These are phyloP conservation scores for Rynchops niger DNA, from an alignment of 2,113 vertebrate species.

Conservation along the genomic window DNA sequence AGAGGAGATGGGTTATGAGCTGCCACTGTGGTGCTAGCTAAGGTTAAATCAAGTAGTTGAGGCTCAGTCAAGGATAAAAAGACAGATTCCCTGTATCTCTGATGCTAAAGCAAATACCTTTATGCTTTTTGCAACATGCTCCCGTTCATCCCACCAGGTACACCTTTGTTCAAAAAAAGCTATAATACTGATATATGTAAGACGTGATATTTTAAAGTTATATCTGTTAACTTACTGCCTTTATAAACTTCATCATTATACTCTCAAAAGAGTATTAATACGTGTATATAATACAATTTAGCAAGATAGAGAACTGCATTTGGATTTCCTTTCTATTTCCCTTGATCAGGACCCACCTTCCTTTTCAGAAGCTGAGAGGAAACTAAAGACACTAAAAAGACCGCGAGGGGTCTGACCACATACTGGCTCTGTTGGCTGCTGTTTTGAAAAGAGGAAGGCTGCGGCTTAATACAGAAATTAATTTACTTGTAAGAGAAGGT, in stretches of 20 bases:
- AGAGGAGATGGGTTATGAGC: not conserved
- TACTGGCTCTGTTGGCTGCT: not conserved
- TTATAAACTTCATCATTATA: not conserved
- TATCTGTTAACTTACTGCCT: not conserved
- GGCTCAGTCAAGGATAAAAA: not conserved
- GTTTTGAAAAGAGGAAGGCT: not conserved
- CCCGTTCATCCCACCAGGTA: not conserved
- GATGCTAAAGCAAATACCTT: not conserved
- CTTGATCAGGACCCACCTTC: not conserved
- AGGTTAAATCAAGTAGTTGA: slow-evolving; percentile 5
- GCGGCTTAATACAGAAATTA: not conserved
- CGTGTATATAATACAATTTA: not conserved
- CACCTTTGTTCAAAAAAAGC: not conserved
- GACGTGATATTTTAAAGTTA: not conserved
- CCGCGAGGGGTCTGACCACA: not conserved
- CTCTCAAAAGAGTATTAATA: not conserved
- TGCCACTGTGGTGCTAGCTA: not conserved
- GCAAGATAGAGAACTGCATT: not conserved
- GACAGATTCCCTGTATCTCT: not conserved
- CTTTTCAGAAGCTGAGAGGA: not conserved
- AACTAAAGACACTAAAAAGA: not conserved
- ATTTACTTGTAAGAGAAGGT: not conserved
- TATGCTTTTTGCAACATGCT: not conserved
- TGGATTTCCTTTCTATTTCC: not conserved
- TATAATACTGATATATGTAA: not conserved